Evolutionary conservation across 2,113 vertebrate species (phyloP).

Genomic region (Vicugna pacos): DNA sequence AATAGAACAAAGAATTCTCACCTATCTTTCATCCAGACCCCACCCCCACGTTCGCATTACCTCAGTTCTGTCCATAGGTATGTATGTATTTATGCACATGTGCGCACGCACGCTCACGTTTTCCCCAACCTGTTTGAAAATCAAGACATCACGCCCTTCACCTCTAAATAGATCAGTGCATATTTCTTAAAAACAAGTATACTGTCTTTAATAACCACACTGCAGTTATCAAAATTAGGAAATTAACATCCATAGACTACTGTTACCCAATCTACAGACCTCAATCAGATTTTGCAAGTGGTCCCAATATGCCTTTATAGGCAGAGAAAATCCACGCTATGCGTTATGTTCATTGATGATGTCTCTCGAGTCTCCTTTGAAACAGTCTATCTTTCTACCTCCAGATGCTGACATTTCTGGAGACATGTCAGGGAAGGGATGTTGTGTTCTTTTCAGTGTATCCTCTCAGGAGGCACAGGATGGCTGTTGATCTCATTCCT

Average conservation of each 20-base stretch:
- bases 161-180: not conserved
- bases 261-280: not conserved
- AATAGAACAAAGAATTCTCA: not conserved
- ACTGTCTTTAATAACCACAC: not conserved
- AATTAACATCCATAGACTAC: not conserved
- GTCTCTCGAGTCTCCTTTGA: not conserved
- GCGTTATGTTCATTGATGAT: fast-evolving
- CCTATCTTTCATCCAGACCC: not conserved
- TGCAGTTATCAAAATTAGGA: not conserved
- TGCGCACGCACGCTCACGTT: not conserved
- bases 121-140: not conserved
- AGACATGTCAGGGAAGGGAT: not conserved
- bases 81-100: not conserved
- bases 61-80: not conserved
- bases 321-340: not conserved
- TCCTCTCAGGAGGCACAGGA: not conserved
- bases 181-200: not conserved
- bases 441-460: not conserved
- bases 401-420: not conserved
- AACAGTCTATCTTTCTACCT: not conserved
- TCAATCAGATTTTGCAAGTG: not conserved
- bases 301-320: not conserved
- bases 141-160: not conserved
- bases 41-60: not conserved
- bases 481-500: not conserved